Evolutionary conservation across 2,888 invertebrate species (phyloP), one percentile per base, ranked within the genome.

Genomic region (Cheilosia vulpina): DNA sequence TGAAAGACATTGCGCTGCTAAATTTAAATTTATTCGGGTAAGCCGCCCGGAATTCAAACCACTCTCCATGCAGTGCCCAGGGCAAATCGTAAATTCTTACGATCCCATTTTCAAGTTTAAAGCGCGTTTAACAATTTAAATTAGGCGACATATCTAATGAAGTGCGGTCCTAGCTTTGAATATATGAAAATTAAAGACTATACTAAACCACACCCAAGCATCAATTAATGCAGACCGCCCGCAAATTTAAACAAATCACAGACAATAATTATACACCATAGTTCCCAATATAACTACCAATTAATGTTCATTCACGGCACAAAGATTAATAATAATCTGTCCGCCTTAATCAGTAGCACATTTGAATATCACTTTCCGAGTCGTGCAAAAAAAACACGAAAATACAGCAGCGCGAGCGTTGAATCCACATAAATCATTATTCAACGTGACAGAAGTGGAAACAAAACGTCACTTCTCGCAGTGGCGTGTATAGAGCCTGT

Each of bases 401-500:
- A 69, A 62, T 24, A 21, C 52, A 50, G 17, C 6, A 19, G 4
- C 50, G 9, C 21, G 19, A 52, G 58, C 62, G 57, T 69, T 45
- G 41, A 58, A 76, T 31, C 53, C 65, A 27, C 24, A 72, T 68
- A 62, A 57, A 72, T 83, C 72, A 83, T 83, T 72, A 17, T 41
- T 17, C 62, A 62, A 62, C 60, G 52, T 53, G 47, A 17, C 13
- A 50, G 19, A 77, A 73, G 34, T 57, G 38, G 47, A 60, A 78
- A 63, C 68, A 73, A 83, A 73, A 78, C 52, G 57, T 68, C 68
- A 69, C 45, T 62, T 66, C 27, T 52, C 24, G 11, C 53, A 62
- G 11, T 83, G 63, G 73, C 73, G 68, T 83, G 72, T 78, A 19
- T 77, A 68, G 45, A 47, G 62, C 68, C 45, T 52, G 52, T 78